Evolutionary conservation across 1,140 invertebrate genomes (phyloP), one percentile per base, ranked within the genome.

Genomic region (Brachionus paranguensis): DNA sequence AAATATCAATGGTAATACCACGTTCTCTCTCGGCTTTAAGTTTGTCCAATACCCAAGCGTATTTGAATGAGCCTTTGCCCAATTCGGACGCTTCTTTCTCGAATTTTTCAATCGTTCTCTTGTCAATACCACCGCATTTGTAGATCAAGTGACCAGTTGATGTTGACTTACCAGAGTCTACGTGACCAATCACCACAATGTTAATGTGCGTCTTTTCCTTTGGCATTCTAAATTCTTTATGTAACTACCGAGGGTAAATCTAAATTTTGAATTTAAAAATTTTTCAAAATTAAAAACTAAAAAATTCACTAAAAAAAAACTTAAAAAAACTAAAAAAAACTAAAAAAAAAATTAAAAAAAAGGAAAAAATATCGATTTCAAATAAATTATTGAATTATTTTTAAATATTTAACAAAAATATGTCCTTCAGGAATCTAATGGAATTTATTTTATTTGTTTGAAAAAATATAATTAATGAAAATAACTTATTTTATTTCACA

Each of bases 1-100:
- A n/a, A n/a, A 97, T 99, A 90, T 99, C 97, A 87, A 99, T 99
- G 87, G 97, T 99, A 89, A 99, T 99, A 93, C 97, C 97, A 91
- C 97, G 95, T 90, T 99, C 97, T 89, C 97, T 95, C 88, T 99
- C 97, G 5, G 97, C 97, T 90, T 99, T 99, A 86, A 99, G 91
- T 90, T 99, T 99, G 92, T 99, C 97, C 91, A 99, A 92, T 24
- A 99, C 95, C 96, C 95, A 97, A 85, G 95, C 96, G 88, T 97
- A 97, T 90, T 97, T 97, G 92, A 97, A 98, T 85, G 95, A 97
- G 85, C 89, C 89, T 85, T 98, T 98, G 86, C 96, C 96, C 95
- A 98, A 97, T 92, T 91, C 83, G 50, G 43, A 20, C 86, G 95
- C 95, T 91, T 97, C 95, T 91, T 97, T 97, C 91, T 97, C 95